Evolutionary conservation across 1,140 invertebrate species (phyloP), one percentile per base, ranked within the genome.

Genomic region (Caenorhabditis remanei): DNA sequence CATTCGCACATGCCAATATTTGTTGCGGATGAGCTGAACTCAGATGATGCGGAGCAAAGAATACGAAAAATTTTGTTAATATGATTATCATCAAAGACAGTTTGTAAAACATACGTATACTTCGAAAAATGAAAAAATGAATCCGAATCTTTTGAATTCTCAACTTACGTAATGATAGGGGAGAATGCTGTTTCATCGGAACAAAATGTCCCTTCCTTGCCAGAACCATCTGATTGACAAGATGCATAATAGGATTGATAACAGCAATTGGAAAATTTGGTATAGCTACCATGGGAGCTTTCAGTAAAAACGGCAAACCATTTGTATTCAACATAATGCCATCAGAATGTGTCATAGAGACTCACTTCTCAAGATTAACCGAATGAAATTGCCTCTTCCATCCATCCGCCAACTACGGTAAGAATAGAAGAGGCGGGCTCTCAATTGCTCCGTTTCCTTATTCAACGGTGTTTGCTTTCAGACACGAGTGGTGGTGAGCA

Each of bases 361-460:
- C 67, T 46, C 21, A 14, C 32, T 61, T 61, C 50, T 40, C 32
- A 16, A 40, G 67, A 71, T 71, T 71, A 46, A 71, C 13, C 11
- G 41, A 71, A 46, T n/a, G 8, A 21, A 50, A 79, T 46, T 24
- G 71, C 46, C 21, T 53, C 71, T 53, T 24, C 4, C 11, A 13
- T 41, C 40, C 16, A 24, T 32, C 19, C 11, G 21, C 5, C 16
- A 50, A 79, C 71, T 79, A 79, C 71, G 71, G 71, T 79, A 79
- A 24, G 71, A 32, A 50, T 79, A 79, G 71, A 41, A 79, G 71
- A 79, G 71, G 71, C 71, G 71, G 71, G 71, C 43, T 50, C 71
- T 79, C 71, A 50, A 79, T 79, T 79, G 71, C 71, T 79, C 71
- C 13, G 7, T n/a, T 71, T 71, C 71, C 71, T 79, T 79, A 79